Percentiles rank a stretch among this genome's conserved stretches.
Evolutionary conservation across 2,113 vertebrate genomes (phyloP).

Genomic region (Sula dactylatra): DNA sequence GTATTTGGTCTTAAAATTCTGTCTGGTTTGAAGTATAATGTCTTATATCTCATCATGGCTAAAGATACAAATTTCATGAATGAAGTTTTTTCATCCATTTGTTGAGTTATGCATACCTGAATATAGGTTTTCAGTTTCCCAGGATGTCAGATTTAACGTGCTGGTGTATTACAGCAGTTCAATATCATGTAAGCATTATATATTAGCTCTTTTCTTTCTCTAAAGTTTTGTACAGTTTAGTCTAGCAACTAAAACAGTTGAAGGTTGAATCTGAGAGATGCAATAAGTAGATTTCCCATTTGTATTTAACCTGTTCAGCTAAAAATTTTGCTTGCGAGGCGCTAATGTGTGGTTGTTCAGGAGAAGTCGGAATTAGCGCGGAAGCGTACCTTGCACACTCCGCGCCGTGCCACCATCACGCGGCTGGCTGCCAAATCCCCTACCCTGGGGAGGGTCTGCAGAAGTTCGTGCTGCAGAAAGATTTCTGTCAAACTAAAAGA

Average conservation of each 20-base stretch:
- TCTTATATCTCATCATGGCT: neutral
- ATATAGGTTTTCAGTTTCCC: neutral
- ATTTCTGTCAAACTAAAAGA: neutral
- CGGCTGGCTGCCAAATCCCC: neutral
- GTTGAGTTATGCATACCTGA: neutral
- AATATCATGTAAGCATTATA: neutral
- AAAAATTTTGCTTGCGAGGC: neutral
- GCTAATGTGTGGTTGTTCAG: accelerated
- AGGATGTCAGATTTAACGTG: neutral
- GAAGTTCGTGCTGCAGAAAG: neutral
- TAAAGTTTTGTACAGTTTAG: neutral
- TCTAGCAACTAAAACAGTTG: neutral
- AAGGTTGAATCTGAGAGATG: neutral
- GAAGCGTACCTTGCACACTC: accelerated
- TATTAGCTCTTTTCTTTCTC: neutral
- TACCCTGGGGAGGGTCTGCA: neutral
- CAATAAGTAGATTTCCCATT: neutral
- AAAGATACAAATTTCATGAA: neutral
- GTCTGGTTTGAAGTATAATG: neutral
- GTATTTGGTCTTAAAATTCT: neutral
- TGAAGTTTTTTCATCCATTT: neutral
- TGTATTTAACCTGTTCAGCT: neutral
- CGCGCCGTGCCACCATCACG: accelerated
- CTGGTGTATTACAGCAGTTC: neutral
- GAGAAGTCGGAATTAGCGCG: accelerated